These are phyloP conservation scores for Cassiopea andromeda DNA, from an alignment of 30 jellyfish, hydroid and myxozoan species.

Conservation along the genomic window DNA sequence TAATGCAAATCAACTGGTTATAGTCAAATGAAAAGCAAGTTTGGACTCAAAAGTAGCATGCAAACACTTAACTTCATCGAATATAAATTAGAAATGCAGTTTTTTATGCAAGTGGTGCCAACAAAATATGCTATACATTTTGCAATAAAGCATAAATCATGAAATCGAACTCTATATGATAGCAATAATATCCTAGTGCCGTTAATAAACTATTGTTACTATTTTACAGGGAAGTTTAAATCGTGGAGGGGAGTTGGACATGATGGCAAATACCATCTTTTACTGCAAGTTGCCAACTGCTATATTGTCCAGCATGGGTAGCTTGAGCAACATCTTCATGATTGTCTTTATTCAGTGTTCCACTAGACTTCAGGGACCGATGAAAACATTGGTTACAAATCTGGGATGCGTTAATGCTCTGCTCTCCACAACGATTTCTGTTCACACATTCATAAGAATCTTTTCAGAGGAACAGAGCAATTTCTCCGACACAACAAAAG, in stretches of 20 bases:
- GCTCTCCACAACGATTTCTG: conserved; percentile 12
- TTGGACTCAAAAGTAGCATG: too few relatives aligned
- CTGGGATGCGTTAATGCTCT: conserved; percentile 18
- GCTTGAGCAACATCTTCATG: conserved; percentile 21
- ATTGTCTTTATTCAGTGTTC: conserved; percentile 1
- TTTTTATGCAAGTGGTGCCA: too few relatives aligned
- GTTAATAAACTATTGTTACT: too few relatives aligned
- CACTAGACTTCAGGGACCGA: conserved; percentile 28
- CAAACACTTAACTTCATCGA: too few relatives aligned
- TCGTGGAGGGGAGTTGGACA: background rate
- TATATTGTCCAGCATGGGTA: background rate
- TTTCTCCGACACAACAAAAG: background rate
- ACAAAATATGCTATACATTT: too few relatives aligned
- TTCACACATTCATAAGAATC: conserved; percentile 12
- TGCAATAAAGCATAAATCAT: too few relatives aligned
- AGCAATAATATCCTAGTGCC: too few relatives aligned
- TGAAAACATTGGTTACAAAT: conserved; percentile 35
- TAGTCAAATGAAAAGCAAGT: too few relatives aligned
- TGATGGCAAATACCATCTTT: background rate
- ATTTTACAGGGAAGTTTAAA: too few relatives aligned
- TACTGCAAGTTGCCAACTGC: conserved; percentile 49
- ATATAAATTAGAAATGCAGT: too few relatives aligned
- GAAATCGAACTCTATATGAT: too few relatives aligned
- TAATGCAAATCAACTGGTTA: too few relatives aligned
- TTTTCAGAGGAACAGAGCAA: background rate